Conservation (phyloP, 2,113 vertebrate species). For the Percina caprodes region DNA sequence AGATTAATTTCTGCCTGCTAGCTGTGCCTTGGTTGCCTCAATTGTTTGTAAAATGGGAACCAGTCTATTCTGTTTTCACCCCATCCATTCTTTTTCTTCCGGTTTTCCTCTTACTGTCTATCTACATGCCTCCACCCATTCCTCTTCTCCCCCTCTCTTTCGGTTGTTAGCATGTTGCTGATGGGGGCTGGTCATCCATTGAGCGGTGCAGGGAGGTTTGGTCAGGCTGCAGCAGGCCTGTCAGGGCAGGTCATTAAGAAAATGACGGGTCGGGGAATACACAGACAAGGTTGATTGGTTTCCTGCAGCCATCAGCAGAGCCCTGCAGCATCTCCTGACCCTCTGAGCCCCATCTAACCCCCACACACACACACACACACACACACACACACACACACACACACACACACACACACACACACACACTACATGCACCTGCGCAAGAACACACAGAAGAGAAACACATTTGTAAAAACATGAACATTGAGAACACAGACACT, state of each 20-base stretch:
- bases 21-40: background rate
- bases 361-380: conserved; percentile 34
- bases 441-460: conserved; percentile 14
- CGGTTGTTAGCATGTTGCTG: conserved; percentile 82
- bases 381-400: conserved; percentile 13
- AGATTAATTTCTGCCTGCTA: conserved; percentile 1
- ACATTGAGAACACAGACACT: conserved; percentile 9
- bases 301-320: conserved; percentile 81
- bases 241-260: conserved; percentile 83
- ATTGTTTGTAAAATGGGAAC: conserved; percentile 27
- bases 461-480: conserved; percentile 31
- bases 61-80: conserved; percentile 14
- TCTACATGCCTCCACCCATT: conserved; percentile 15
- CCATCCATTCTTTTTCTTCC: conserved; percentile 1
- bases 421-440: conserved; percentile 36
- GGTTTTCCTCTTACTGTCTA: conserved; percentile 18
- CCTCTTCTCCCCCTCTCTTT: conserved; percentile 40
- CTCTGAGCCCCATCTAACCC: conserved; percentile 68
- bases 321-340: conserved; percentile 81
- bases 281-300: conserved; percentile 84
- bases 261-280: conserved; percentile 81
- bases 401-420: conserved; percentile 25
- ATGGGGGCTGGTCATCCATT: conserved; percentile 80
- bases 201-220: conserved; percentile 67
- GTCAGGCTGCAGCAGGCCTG: conserved; percentile 74